These are phyloP conservation scores for Daboia siamensis DNA, from an alignment of 2,113 vertebrate species.

Conservation along the genomic window DNA sequence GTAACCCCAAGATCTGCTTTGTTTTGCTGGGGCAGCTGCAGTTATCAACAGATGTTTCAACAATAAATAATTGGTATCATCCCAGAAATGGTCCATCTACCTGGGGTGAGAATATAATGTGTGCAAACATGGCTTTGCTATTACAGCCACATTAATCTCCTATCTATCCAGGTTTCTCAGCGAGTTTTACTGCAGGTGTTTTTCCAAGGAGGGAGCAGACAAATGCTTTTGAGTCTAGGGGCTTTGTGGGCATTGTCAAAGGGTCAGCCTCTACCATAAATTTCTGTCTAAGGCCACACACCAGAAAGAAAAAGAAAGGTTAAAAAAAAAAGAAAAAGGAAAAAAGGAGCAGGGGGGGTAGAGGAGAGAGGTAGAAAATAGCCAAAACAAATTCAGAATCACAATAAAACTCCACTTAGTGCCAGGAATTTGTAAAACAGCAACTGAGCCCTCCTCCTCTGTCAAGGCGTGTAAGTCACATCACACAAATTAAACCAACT, in stretches of 20 bases:
- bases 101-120: conserved; percentile 77
- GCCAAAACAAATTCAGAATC: conserved; percentile 22
- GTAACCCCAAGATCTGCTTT: conserved; percentile 73
- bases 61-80: conserved; percentile 84
- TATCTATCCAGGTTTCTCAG: conserved; percentile 74
- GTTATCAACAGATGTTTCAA: conserved; percentile 84
- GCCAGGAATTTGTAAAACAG: rapidly evolving
- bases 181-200: conserved; percentile 74
- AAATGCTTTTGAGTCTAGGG: conserved; percentile 60
- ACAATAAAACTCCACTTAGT: conserved; percentile 19
- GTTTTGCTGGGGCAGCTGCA: conserved; percentile 78
- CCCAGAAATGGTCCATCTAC: conserved; percentile 73
- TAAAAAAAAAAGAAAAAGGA: conserved; percentile 5
- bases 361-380: neutral
- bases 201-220: conserved; percentile 65
- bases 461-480: neutral
- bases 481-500: conserved; percentile 1
- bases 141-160: conserved; percentile 77
- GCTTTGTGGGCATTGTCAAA: conserved; percentile 60
- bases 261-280: conserved; percentile 73
- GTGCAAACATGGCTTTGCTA: conserved; percentile 64
- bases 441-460: neutral
- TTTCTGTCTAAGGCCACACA: conserved; percentile 77
- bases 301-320: conserved; percentile 49
- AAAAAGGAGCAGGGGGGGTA: neutral